These are phyloP conservation scores for Neotragus pygmaeus DNA, from an alignment of 2,113 vertebrate species.

Conservation along the genomic window DNA sequence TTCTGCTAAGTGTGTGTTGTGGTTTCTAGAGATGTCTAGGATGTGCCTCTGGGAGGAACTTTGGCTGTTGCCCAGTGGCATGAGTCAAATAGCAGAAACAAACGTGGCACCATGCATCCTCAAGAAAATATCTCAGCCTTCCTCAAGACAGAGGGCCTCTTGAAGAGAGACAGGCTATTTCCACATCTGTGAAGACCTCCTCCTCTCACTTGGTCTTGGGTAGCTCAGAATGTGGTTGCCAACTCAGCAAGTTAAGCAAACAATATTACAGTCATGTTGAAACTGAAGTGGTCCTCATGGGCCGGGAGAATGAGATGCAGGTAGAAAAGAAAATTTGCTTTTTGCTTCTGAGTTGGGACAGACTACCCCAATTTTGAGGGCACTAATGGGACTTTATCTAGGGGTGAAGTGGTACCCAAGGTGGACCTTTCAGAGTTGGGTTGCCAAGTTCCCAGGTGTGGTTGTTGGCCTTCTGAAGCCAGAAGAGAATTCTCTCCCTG, in stretches of 20 bases:
- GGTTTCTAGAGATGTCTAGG: background rate
- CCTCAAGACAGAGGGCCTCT: background rate
- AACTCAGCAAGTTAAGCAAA: background rate
- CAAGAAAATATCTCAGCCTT: background rate
- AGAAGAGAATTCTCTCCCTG: background rate
- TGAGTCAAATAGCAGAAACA: background rate
- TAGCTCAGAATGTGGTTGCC: background rate
- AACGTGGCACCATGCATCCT: fast-evolving
- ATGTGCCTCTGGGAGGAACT: background rate
- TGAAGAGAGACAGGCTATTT: background rate
- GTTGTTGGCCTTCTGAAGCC: background rate
- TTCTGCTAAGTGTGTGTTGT: background rate
- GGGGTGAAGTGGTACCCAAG: background rate
- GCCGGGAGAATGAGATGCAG: too few relatives aligned
- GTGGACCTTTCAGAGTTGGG: background rate
- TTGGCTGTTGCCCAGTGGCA: background rate
- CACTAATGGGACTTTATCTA: background rate
- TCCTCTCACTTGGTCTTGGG: background rate
- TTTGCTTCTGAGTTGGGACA: background rate
- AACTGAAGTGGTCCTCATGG: background rate
- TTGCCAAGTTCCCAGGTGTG: too few relatives aligned
- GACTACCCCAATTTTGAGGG: background rate
- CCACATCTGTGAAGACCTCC: background rate
- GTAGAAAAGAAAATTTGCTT: background rate
- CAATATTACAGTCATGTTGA: background rate